Percentiles rank a stretch among this genome's conserved stretches.
phyloP scores from a whole-genome alignment of 2,797 vertebrate genomes.

The Melanotaenia maccullochi region DNA sequence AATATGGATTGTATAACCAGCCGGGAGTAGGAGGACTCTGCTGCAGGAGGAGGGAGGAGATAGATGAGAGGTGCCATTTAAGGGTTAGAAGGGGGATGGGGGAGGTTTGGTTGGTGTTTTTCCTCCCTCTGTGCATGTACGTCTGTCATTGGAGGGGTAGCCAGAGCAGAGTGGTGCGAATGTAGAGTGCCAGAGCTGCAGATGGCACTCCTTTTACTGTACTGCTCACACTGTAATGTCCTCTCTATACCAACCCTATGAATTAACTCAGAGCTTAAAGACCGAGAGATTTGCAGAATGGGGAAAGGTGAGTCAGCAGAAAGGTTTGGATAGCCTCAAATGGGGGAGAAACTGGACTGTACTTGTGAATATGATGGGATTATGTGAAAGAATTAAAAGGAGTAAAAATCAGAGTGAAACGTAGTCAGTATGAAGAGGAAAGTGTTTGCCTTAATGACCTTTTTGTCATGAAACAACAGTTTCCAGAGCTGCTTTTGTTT shows the following conservation, averaged over 20 bases:
- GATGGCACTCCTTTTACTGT: constrained; percentile 80
- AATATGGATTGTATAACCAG: constrained; percentile 25
- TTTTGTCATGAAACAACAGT: constrained; percentile 3
- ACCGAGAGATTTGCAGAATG: constrained; percentile 22
- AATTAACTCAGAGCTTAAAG: constrained; percentile 36
- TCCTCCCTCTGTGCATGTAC: constrained; percentile 34
- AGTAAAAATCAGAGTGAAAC: constrained; percentile 23
- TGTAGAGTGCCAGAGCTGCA: constrained; percentile 76
- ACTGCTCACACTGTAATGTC: constrained; percentile 55
- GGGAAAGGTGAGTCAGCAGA: constrained; percentile 34
- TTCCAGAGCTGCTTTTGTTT: constrained; percentile 24
- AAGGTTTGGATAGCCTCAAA: constrained; percentile 31
- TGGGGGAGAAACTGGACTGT: constrained; percentile 42
- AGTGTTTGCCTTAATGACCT: constrained; percentile 36
- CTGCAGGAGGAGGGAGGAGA: constrained; percentile 23
- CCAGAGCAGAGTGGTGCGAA: constrained; percentile 36
- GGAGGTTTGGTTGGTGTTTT: constrained; percentile 41
- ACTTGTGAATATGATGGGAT: constrained; percentile 52
- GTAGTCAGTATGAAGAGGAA: constrained; percentile 8
- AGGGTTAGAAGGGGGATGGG: constrained; percentile 46
- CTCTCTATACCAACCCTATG: neutral
- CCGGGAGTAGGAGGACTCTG: constrained; percentile 22
- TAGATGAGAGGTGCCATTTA: constrained; percentile 23
- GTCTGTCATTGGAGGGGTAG: constrained; percentile 52
- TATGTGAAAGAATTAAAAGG: constrained; percentile 23